These are phyloP conservation scores for Pelecanus crispus DNA, from an alignment of 2,113 vertebrate genomes.

Conservation along the genomic window DNA sequence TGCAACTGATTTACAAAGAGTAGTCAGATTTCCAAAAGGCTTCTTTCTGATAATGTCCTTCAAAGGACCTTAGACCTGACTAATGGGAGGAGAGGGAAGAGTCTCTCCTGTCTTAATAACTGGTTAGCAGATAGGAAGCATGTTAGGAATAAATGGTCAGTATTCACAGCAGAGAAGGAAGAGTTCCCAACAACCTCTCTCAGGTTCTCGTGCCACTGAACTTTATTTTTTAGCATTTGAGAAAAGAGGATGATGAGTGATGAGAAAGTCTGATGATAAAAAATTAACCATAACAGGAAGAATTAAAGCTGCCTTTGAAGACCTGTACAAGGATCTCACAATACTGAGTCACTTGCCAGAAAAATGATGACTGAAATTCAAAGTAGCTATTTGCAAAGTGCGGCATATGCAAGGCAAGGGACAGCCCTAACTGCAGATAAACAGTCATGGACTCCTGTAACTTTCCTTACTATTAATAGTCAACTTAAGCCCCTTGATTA, in stretches of 20 bases:
- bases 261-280: neutral
- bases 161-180: neutral
- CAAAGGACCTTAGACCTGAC: neutral
- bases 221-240: neutral
- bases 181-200: neutral
- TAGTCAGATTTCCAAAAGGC: neutral
- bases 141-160: neutral
- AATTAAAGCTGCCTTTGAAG: neutral
- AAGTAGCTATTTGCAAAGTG: neutral
- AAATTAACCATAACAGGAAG: neutral
- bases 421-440: neutral
- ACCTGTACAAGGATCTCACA: neutral
- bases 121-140: neutral
- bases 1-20: neutral
- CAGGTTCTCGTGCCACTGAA: neutral
- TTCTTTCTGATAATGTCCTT: neutral
- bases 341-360: neutral
- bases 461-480: neutral
- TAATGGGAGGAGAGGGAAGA: neutral
- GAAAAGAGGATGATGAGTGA: neutral
- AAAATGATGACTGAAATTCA: neutral
- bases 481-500: neutral
- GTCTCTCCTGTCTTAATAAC: neutral
- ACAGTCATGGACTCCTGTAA: neutral
- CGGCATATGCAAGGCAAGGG: neutral